phyloP scores from a whole-genome alignment of 1,140 invertebrate species.

The Lethrus apterus region DNA sequence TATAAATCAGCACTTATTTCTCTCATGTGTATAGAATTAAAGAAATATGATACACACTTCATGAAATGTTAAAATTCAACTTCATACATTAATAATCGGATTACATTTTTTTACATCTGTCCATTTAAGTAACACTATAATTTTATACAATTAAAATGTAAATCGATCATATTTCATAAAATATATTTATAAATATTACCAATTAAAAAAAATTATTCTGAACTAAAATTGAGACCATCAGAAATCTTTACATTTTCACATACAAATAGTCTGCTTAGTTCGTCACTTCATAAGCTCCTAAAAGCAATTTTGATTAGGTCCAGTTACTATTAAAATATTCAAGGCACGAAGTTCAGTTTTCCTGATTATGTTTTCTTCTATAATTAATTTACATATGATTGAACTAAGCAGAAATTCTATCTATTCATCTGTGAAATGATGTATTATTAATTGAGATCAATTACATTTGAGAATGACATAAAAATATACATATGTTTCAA shows the following conservation, averaged over 20 bases:
- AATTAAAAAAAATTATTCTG: background rate
- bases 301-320: too few relatives aligned
- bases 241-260: too few relatives aligned
- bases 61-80: conserved; percentile 8
- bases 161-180: background rate
- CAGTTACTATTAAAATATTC: background rate
- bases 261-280: too few relatives aligned
- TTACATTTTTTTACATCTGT: too few relatives aligned
- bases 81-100: background rate
- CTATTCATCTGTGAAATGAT: too few relatives aligned
- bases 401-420: background rate
- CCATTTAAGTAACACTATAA: too few relatives aligned
- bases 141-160: conserved; percentile 2
- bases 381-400: too few relatives aligned
- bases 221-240: background rate
- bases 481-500: too few relatives aligned
- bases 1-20: conserved; percentile 35
- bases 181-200: conserved; percentile 1
- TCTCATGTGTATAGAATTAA: conserved; percentile 30
- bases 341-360: background rate
- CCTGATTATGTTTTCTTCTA: background rate
- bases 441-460: too few relatives aligned
- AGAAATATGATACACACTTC: conserved; percentile 28
- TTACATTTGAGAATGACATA: too few relatives aligned
- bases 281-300: too few relatives aligned